phyloP scores from a whole-genome alignment of 2,113 vertebrate genomes.

The Tichodroma muraria region DNA sequence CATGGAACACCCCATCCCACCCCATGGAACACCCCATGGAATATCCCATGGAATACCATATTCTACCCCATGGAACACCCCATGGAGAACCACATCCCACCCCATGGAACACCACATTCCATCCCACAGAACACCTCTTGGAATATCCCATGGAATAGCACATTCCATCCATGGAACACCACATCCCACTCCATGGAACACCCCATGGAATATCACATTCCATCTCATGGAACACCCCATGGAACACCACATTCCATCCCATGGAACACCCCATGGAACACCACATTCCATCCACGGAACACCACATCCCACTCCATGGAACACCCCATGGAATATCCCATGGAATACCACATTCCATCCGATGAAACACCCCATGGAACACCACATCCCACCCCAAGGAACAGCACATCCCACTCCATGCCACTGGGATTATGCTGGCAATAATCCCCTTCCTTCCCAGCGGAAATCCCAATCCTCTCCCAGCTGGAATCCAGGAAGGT shows the following conservation, averaged over 20 bases:
- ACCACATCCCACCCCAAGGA: background rate
- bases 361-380: background rate
- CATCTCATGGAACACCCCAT: background rate
- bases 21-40: background rate
- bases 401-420: background rate
- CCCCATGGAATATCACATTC: background rate
- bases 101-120: background rate
- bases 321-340: background rate
- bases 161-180: background rate
- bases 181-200: background rate
- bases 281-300: background rate
- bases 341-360: background rate
- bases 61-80: background rate
- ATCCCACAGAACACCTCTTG: background rate
- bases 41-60: background rate
- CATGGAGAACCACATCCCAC: accelerated
- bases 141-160: background rate
- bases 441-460: too few species aligned
- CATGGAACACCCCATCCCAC: background rate
- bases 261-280: background rate
- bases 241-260: background rate
- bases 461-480: background rate
- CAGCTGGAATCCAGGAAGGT: background rate
- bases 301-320: background rate
- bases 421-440: background rate